These are phyloP conservation scores for Sardinella longiceps DNA, from an alignment of 2,797 vertebrate genomes.

Conservation along the genomic window DNA sequence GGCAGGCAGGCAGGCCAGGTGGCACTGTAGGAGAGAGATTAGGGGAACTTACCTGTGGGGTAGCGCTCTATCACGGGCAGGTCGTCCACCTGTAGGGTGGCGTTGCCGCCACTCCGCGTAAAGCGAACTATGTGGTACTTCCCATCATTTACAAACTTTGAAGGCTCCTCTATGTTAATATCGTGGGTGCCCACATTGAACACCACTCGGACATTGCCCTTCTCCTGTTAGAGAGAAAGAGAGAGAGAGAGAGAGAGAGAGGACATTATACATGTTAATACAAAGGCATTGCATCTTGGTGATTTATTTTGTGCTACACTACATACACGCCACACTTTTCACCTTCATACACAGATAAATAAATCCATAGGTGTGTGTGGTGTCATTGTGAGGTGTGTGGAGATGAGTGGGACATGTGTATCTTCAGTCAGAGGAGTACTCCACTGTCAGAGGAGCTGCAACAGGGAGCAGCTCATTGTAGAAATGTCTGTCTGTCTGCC, in stretches of 20 bases:
- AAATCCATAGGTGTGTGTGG: background rate
- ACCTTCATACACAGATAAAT: background rate
- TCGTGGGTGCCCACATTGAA: constrained; percentile 99
- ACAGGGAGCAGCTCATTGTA: background rate
- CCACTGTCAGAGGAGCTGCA: background rate
- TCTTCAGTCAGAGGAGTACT: background rate
- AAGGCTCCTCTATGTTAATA: constrained; percentile 97
- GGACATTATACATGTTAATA: background rate
- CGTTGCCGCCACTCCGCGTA: constrained; percentile 97
- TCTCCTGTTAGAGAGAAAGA: constrained; percentile 76
- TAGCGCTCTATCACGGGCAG: constrained; percentile 97
- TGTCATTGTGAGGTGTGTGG: background rate
- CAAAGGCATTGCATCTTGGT: background rate
- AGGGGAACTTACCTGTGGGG: constrained; percentile 91
- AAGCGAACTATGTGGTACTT: constrained; percentile 99
- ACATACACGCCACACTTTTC: background rate
- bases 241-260: constrained; percentile 1
- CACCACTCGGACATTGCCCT: constrained; percentile 97
- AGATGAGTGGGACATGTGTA: background rate
- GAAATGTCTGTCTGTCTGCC: background rate
- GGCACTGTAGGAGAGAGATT: constrained; percentile 48
- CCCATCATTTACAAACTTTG: constrained; percentile 98
- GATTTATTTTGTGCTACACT: background rate
- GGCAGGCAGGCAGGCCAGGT: no score
- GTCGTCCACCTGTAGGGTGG: constrained; percentile 98